phyloP scores from a whole-genome alignment of 1,140 invertebrate genomes.

The Amphibalanus amphitrite region DNA sequence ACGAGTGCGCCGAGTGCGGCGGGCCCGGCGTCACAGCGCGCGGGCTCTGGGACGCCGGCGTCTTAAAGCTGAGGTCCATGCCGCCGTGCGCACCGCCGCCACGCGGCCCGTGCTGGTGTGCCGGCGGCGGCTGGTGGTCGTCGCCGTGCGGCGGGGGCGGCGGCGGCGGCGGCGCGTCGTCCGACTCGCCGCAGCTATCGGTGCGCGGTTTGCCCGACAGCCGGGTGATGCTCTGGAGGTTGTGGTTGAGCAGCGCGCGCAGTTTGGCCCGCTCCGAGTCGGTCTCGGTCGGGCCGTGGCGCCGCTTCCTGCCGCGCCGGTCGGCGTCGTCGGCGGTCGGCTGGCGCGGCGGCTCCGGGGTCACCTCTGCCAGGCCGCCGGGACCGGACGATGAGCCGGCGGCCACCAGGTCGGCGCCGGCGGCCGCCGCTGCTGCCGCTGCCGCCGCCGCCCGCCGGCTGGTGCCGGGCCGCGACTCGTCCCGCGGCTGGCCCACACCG shows the following conservation, averaged over 20 bases:
- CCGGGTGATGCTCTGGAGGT: not conserved
- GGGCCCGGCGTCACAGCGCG: not conserved
- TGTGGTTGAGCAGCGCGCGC: conserved; percentile 5
- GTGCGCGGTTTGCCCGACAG: not conserved
- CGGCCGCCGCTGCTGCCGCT: conserved; percentile 6
- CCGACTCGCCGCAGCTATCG: not conserved
- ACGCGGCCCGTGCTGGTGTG: not conserved
- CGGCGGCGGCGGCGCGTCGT: not conserved
- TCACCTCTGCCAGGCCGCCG: not conserved
- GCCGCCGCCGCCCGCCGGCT: conserved; percentile 8
- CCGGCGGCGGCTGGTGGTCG: no score
- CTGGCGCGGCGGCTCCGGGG: not conserved
- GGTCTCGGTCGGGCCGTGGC: not conserved
- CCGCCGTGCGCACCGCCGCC: not conserved
- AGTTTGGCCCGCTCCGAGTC: not conserved
- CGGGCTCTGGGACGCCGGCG: not conserved
- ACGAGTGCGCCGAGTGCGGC: not conserved
- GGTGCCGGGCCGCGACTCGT: conserved; percentile 10
- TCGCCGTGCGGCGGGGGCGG: no score
- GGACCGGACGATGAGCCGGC: not conserved
- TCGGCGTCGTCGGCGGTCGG: not conserved
- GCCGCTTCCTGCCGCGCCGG: not conserved
- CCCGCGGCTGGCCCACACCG: conserved; percentile 9
- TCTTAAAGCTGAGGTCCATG: not conserved
- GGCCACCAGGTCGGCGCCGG: conserved; percentile 6